A percentile compares a stretch with the other conserved stretches of the same genome.
These are phyloP conservation scores for Onchidella celtica DNA, from an alignment of 2,888 invertebrate species.

Conservation along the genomic window DNA sequence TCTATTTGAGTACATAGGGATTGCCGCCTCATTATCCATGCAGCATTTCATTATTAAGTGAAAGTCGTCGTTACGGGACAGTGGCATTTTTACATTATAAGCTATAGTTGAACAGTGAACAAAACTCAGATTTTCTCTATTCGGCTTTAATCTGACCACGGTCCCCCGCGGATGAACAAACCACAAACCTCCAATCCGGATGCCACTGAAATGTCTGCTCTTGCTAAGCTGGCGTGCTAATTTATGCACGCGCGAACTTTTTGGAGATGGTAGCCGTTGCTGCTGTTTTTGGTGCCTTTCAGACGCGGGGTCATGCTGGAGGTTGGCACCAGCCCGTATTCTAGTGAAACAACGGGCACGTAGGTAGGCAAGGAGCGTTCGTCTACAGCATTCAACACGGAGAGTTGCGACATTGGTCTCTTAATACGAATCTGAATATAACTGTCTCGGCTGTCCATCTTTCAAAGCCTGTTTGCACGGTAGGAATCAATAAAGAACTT, in stretches of 20 bases:
- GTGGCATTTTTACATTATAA: no score
- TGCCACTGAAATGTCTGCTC: constrained; percentile 23
- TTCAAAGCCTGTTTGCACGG: no score
- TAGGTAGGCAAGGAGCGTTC: constrained; percentile 19
- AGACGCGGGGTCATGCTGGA: constrained; percentile 23
- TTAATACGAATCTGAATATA: constrained; percentile 14
- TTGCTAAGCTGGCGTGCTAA: constrained; percentile 23
- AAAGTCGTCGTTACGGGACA: no score
- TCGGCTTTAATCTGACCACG: no score
- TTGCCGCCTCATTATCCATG: no score
- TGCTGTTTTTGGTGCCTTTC: constrained; percentile 4
- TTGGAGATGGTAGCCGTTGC: not conserved
- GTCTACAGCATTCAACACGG: constrained; percentile 27
- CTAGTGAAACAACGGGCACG: constrained; percentile 48
- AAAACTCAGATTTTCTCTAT: no score
- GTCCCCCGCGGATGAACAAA: not conserved
- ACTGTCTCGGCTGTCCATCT: not conserved
- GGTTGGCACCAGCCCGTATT: constrained; percentile 42
- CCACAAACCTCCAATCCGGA: constrained; percentile 11
- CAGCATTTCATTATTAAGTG: no score
- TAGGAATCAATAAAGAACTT: no score
- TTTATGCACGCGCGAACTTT: constrained; percentile 13
- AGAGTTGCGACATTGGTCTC: constrained; percentile 30
- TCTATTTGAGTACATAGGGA: no score
- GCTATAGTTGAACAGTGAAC: no score